These are phyloP conservation scores for Petrocephalus sullivani DNA, from an alignment of 2,797 vertebrate species.

Conservation along the genomic window DNA sequence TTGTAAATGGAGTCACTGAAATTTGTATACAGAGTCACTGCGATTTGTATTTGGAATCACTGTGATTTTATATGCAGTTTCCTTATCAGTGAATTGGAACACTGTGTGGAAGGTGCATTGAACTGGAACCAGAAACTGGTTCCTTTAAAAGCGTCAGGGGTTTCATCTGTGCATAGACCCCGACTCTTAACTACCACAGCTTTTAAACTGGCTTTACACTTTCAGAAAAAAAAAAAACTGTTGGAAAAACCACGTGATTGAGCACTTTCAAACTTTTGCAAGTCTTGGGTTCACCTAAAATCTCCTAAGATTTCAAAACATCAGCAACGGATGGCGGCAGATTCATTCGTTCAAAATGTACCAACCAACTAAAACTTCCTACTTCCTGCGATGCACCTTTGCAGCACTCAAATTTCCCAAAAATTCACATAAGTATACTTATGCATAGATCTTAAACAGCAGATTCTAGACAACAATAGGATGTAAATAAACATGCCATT, in stretches of 20 bases:
- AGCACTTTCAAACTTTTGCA: not conserved
- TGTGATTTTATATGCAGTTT: too few species aligned
- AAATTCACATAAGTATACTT: not conserved
- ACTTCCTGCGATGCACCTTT: not conserved
- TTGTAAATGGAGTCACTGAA: not conserved
- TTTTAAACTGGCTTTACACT: not conserved
- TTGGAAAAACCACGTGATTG: not conserved
- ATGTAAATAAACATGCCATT: not conserved
- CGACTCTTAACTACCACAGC: not conserved
- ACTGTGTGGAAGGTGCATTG: too few species aligned
- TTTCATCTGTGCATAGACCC: not conserved
- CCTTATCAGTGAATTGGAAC: too few species aligned
- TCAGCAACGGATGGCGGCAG: not conserved
- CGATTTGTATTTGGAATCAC: not conserved
- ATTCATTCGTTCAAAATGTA: not conserved
- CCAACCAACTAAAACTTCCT: not conserved
- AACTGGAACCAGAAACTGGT: not conserved
- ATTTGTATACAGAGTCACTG: not conserved
- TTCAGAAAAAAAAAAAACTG: not conserved
- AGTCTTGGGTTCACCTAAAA: not conserved
- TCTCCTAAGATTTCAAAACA: not conserved
- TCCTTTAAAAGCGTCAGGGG: slow-evolving; percentile 1
- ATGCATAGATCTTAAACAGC: not conserved
- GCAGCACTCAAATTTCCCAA: too few species aligned
- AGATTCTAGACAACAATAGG: not conserved